Evolutionary conservation across 2,113 vertebrate genomes (phyloP).

Genomic region (Dunckerocampus dactyliophorus): DNA sequence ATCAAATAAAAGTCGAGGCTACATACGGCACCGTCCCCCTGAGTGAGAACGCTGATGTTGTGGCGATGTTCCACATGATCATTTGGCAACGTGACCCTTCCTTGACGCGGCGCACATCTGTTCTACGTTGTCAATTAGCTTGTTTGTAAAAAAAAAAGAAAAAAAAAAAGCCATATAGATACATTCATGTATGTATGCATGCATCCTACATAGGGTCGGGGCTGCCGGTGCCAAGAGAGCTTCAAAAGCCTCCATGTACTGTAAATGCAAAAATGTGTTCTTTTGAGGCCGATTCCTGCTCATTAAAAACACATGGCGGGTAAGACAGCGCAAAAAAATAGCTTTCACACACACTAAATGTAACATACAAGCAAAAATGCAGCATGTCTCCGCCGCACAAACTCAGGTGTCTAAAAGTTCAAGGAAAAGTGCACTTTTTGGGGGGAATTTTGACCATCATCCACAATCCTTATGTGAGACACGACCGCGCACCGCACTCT

Average conservation of each 20-base stretch:
- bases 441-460: background rate
- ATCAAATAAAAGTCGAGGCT: slow-evolving; percentile 32
- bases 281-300: slow-evolving; percentile 23
- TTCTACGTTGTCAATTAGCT: slow-evolving; percentile 2
- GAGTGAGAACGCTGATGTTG: slow-evolving; percentile 26
- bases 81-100: slow-evolving; percentile 1
- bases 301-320: slow-evolving; percentile 29
- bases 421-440: background rate
- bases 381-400: background rate
- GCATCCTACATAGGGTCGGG: background rate
- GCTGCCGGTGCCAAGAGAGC: slow-evolving; percentile 4
- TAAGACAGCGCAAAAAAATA: background rate
- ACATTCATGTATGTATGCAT: background rate
- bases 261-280: slow-evolving; percentile 16
- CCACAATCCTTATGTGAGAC: too few species aligned
- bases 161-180: too few species aligned
- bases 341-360: background rate
- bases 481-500: too few species aligned
- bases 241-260: slow-evolving; percentile 15
- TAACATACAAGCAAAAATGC: background rate
- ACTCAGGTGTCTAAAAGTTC: background rate
- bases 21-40: background rate
- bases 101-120: slow-evolving; percentile 3
- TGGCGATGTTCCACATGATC: background rate
- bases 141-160: slow-evolving; percentile 10